Base-by-base conservation (phyloP, 2,797 vertebrate genomes). In the Taenioides sp. region DNA sequence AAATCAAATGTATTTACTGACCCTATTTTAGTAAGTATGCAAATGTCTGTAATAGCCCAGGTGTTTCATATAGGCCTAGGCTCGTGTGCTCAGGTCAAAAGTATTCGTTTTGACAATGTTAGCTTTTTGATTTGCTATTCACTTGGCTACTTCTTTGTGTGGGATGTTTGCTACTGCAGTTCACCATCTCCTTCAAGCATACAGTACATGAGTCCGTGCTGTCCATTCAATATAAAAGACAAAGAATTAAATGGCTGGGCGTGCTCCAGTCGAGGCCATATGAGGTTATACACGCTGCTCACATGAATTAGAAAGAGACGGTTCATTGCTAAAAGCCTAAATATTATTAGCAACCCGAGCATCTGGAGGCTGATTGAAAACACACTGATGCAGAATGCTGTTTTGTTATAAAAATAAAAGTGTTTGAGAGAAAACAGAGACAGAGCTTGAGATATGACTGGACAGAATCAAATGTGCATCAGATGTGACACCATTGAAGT, bases 301-400 rank as follows among this genome's bases (percentile, higher is more conserved):
- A 54, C 43, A 37, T 64, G 43, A 50, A 31, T 28, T 18, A 16
- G 23, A 66, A 66, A 52, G 25, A 66, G 27, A 7, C 27, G 34
- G 28, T 55, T 52, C 28, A 16, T 28, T 54, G 50, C 49, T 65
- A 65, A 49, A 65, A 49, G 28, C 47, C 18, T 3, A 55, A 67
- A 67, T 50, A 67, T 12, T 28, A 54, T 67, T 67, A 67, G 47
- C 22, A 5, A 22, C 5, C 50, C 27, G 28, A 55, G 65, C 49
- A 67, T 67, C 65, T 67, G 65, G 65, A 27, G 50, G 34, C 28
- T 67, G 47, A 67, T 67, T 52, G 65, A 67, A 55, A 34, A 62
- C 28, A 50, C 49, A 49, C 47, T 54, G 50, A 34, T 52, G 25
- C 49, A 67, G 49, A 67, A 67, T 55, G 47, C 14, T 67, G 27